Percentiles rank a stretch among this genome's conserved stretches.
These are phyloP conservation scores for Nudaria mundana DNA, from an alignment of 2,888 invertebrate species.

Conservation along the genomic window DNA sequence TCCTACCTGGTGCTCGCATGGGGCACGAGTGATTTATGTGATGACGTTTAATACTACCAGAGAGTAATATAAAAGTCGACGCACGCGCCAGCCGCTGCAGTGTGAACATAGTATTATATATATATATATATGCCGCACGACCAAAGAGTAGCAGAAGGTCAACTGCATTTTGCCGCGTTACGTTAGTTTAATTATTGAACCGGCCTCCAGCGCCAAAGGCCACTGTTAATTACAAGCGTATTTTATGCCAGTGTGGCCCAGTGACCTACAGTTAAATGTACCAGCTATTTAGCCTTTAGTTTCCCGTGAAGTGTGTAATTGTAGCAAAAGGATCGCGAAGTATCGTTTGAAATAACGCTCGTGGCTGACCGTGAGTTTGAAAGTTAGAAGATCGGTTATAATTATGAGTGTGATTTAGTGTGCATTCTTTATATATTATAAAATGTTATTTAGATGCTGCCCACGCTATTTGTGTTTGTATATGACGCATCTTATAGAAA, in stretches of 20 bases:
- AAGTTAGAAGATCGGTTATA: neutral
- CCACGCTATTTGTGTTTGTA: too few relatives aligned
- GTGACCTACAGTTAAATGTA: neutral
- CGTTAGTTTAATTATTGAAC: neutral
- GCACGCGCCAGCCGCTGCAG: conserved; percentile 8
- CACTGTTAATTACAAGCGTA: neutral
- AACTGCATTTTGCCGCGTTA: conserved; percentile 4
- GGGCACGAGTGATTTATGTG: conserved; percentile 55
- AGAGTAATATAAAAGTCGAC: neutral
- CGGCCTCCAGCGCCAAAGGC: neutral
- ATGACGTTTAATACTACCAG: conserved; percentile 49
- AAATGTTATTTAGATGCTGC: too few relatives aligned
- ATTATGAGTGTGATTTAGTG: too few relatives aligned
- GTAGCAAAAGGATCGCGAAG: neutral
- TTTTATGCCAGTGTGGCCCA: neutral
- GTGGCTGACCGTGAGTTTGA: too few relatives aligned
- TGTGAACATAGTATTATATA: neutral
- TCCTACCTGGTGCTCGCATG: conserved; percentile 40
- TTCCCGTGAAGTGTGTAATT: neutral
- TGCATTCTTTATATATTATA: too few relatives aligned
- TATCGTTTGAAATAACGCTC: too few relatives aligned
- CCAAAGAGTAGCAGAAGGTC: conserved; percentile 9
- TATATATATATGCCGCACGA: too few relatives aligned
- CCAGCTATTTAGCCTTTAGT: neutral
- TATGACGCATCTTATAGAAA: too few relatives aligned